phyloP scores from a whole-genome alignment of 2,113 vertebrate species.

The Equus quagga region DNA sequence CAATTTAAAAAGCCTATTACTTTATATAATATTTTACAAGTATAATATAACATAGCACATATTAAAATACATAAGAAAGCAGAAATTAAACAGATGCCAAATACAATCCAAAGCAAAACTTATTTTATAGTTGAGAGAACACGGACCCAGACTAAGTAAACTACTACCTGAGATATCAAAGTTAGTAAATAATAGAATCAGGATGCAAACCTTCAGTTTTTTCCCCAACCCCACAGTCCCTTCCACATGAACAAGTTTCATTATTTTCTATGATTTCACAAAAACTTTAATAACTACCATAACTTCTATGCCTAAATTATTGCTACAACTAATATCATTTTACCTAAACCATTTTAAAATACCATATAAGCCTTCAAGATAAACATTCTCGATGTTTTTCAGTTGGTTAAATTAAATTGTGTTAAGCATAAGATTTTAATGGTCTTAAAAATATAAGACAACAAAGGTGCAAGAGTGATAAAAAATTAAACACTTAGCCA shows the following conservation, averaged over 20 bases:
- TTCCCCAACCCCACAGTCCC: background rate
- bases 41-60: background rate
- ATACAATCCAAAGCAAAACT: background rate
- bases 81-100: background rate
- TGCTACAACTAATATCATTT: background rate
- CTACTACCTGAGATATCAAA: background rate
- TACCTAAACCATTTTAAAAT: constrained; percentile 27
- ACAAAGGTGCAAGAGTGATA: background rate
- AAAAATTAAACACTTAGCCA: background rate
- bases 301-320: background rate
- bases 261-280: background rate
- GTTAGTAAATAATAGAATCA: background rate
- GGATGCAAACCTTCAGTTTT: background rate
- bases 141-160: background rate
- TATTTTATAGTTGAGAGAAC: background rate
- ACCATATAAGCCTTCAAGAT: background rate
- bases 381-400: background rate
- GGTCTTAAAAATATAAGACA: background rate
- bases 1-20: background rate
- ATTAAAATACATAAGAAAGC: background rate
- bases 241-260: background rate
- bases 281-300: background rate
- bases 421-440: background rate
- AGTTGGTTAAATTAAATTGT: background rate
- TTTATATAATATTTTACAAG: background rate